Evolutionary conservation across 1,140 invertebrate species (phyloP), one percentile per base, ranked within the genome.

Genomic region (Tribolium castaneum): DNA sequence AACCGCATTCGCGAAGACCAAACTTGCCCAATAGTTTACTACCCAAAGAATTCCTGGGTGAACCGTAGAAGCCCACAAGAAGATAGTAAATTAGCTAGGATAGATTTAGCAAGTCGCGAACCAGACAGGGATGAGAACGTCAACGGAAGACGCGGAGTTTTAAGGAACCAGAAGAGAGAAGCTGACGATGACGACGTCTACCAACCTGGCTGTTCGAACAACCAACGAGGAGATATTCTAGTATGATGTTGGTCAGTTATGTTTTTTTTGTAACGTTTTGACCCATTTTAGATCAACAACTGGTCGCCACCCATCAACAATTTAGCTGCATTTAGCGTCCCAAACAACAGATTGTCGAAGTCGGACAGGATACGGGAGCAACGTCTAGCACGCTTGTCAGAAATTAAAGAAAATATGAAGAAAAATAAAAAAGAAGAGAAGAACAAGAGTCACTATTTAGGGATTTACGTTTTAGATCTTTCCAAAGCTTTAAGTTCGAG

Each of bases 391-490:
- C 74, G 75, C 75, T 54, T 83, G 12, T 66, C 78, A 39, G 81
- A 81, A 71, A 59, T 83, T 7, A 79, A 84, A 72, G 83, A 83
- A 39, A 81, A 78, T 50, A 35, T 81, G 22, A 81, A 79, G 10
- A 80, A 80, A 71, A 14, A 14, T 13, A 81, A 84, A 54, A 78
- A 74, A 72, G 78, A 82, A 56, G 80, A 80, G 16, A 81, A 82
- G 13, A 73, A 74, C 6, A 79, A 59, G 35, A 78, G 74, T 12
- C 80, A 85, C 74, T 82, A 80, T 71, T 88, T 97, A 82, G 92
- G 92, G 35, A 90, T 97, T 84, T 96, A 95, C 88, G 93, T 97
- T n/a, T 88, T 97, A 49, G 96, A 98, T 86, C 94, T 98, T 75
- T 92, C 91, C 12, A 88, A 92, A 51, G 91, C 94, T 62, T 84